phyloP scores from a whole-genome alignment of 2,797 vertebrate species.

The Euthynnus affinis region DNA sequence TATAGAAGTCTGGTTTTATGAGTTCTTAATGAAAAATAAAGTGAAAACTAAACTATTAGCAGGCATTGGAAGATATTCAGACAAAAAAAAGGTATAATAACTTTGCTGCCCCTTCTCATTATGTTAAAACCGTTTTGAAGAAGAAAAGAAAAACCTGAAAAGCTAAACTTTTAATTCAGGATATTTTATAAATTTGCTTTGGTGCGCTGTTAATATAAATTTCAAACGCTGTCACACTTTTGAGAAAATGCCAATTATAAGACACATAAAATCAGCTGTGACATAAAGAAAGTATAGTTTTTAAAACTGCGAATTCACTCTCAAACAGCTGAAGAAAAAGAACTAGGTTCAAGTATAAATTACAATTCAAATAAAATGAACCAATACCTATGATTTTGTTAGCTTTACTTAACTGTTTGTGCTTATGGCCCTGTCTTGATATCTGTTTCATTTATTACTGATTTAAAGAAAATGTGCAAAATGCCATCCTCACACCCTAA shows the following conservation, averaged over 20 bases:
- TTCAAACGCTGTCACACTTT: background rate
- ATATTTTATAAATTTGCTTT: background rate
- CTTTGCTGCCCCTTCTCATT: background rate
- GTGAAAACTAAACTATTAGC: background rate
- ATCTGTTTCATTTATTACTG: background rate
- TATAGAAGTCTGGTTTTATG: background rate
- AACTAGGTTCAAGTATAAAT: background rate
- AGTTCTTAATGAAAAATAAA: background rate
- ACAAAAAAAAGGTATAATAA: background rate
- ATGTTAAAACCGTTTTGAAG: background rate
- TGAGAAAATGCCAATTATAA: background rate
- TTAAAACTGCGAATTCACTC: background rate
- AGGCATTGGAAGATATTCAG: background rate
- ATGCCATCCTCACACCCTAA: background rate
- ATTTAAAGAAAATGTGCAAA: constrained; percentile 1
- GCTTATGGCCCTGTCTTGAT: background rate
- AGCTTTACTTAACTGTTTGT: background rate
- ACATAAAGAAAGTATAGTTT: background rate
- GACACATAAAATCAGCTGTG: background rate
- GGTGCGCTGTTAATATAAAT: background rate
- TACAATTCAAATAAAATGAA: background rate
- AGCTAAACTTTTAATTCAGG: fast-evolving
- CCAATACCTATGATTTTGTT: background rate
- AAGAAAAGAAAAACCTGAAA: background rate
- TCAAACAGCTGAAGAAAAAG: background rate